A percentile compares a stretch with the other conserved stretches of the same genome.
phyloP scores from a whole-genome alignment of 2,888 invertebrate species.

The Drosophila meridionalis region DNA sequence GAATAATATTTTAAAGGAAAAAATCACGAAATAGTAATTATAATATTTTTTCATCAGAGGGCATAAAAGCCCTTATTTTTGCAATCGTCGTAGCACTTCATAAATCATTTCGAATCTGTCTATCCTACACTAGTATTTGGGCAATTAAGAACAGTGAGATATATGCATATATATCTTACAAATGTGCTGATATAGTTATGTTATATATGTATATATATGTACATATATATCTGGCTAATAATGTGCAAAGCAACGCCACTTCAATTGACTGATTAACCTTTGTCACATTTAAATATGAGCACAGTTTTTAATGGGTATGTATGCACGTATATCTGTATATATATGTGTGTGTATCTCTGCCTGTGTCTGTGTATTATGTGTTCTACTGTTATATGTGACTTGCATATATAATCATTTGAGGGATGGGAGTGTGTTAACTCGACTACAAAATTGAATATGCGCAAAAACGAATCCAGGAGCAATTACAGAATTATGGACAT shows the following conservation, averaged over 20 bases:
- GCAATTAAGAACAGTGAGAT: too few relatives aligned
- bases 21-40: too few relatives aligned
- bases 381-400: not conserved
- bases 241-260: conserved; percentile 19
- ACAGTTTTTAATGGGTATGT: conserved; percentile 1
- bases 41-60: too few relatives aligned
- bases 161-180: not conserved
- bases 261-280: conserved; percentile 60
- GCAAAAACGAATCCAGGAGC: not conserved
- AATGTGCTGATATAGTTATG: not conserved
- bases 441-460: not conserved
- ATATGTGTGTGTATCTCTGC: not conserved
- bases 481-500: not conserved
- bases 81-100: too few relatives aligned
- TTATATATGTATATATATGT: not conserved
- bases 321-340: not conserved
- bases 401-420: not conserved
- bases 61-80: too few relatives aligned
- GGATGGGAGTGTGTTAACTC: not conserved
- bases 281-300: conserved; percentile 29
- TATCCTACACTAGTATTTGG: too few relatives aligned
- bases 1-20: too few relatives aligned
- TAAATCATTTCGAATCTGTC: too few relatives aligned
- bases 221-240: conserved; percentile 21
- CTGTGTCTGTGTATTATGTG: conserved; percentile 2